Evolutionary conservation across 1,140 invertebrate genomes (phyloP), one percentile per base, ranked within the genome.

Genomic region (Nilaparvata lugens): DNA sequence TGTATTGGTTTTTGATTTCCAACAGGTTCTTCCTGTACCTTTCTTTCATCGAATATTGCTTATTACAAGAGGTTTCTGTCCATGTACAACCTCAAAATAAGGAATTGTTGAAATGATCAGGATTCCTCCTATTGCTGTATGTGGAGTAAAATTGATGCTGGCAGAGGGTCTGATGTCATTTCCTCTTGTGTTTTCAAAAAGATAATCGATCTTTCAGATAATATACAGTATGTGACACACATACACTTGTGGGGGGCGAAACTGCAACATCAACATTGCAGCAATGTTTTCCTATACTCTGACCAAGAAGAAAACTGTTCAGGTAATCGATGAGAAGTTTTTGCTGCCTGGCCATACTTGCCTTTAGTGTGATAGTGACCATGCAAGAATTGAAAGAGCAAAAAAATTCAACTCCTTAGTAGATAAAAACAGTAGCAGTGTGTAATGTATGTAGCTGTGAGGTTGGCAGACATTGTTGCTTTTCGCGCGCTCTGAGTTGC

Each of bases 251-350:
- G 38, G 38, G 9, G 38, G 38, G n/a, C 38, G n/a, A 40, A 40
- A 40, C n/a, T 9, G 38, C 9, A 40, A 40, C n/a, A 40, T 9
- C 9, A 40, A 40, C n/a, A 40, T 40, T 9, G 16, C n/a, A n/a
- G n/a, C n/a, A n/a, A n/a, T n/a, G n/a, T n/a, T n/a, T n/a, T n/a
- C n/a, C n/a, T n/a, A n/a, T n/a, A n/a, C n/a, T n/a, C n/a, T n/a
- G n/a, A n/a, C n/a, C n/a, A n/a, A n/a, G n/a, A n/a, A n/a, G n/a
- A n/a, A n/a, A n/a, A n/a, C n/a, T n/a, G n/a, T n/a, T n/a, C n/a
- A n/a, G n/a, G n/a, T n/a, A n/a, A n/a, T 73, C 23, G 66, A 71
- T 40, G 69, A 74, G 56, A 72, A 73, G 52, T 73, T 73, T 62
- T 18, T 73, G 24, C 66, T 71, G 16, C 62, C 67, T 56, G 69